These are phyloP conservation scores for Echinarachnius parma DNA, from an alignment of 53 echinoderm and acorn worm species.

Conservation along the genomic window DNA sequence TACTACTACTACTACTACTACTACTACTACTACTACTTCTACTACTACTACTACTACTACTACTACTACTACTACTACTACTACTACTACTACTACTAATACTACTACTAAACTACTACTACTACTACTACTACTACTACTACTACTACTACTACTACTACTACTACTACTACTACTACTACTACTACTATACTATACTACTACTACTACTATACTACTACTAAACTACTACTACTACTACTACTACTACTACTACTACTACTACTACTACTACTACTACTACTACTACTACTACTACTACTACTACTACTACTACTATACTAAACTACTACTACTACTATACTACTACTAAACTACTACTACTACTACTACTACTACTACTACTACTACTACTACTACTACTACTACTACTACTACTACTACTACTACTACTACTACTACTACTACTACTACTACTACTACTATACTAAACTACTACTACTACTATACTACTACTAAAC, in stretches of 20 bases:
- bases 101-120: background rate
- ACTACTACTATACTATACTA: slow-evolving; percentile 19
- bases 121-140: background rate
- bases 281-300: background rate
- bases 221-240: slow-evolving; percentile 6
- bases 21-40: background rate
- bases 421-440: background rate
- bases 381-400: background rate
- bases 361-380: slow-evolving; percentile 19
- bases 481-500: background rate
- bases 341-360: no score
- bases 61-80: background rate
- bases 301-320: background rate
- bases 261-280: slow-evolving; percentile 1
- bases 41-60: background rate
- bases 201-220: no score
- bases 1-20: background rate
- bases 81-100: background rate
- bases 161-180: background rate
- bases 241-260: background rate
- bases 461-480: no score
- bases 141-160: background rate
- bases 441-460: background rate
- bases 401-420: slow-evolving; percentile 1
- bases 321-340: no score